Percentiles rank a stretch among this genome's conserved stretches.
Evolutionary conservation across 2,797 vertebrate species (phyloP).

Genomic region (Nasua narica): DNA sequence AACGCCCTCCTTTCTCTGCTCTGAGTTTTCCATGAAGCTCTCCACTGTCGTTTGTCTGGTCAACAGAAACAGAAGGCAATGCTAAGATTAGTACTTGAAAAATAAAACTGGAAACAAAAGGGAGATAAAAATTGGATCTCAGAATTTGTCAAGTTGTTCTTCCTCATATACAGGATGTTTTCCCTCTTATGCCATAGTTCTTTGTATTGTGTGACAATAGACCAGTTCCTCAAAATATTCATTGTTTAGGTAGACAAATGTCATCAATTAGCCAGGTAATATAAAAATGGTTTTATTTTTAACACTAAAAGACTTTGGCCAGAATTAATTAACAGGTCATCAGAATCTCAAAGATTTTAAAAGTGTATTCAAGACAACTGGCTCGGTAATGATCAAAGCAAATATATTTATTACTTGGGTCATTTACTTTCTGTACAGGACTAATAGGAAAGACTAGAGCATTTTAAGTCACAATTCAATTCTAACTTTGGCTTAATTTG

Average conservation of each 20-base stretch:
- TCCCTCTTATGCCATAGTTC: background rate
- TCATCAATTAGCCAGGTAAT: background rate
- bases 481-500: slow-evolving; percentile 32
- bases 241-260: background rate
- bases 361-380: background rate
- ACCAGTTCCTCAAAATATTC: background rate
- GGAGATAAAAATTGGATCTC: background rate
- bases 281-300: background rate
- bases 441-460: background rate
- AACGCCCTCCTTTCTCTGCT: background rate
- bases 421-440: background rate
- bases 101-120: background rate
- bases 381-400: background rate
- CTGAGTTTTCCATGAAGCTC: background rate
- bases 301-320: background rate
- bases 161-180: background rate
- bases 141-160: background rate
- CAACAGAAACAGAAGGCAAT: background rate
- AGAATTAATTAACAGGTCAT: background rate
- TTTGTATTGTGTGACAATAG: background rate
- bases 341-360: background rate
- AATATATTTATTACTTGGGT: background rate
- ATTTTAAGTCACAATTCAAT: background rate
- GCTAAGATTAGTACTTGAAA: slow-evolving; percentile 3
- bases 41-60: background rate